These are phyloP conservation scores for Alaudala cheleensis DNA, from an alignment of 2,113 vertebrate genomes.

Conservation along the genomic window DNA sequence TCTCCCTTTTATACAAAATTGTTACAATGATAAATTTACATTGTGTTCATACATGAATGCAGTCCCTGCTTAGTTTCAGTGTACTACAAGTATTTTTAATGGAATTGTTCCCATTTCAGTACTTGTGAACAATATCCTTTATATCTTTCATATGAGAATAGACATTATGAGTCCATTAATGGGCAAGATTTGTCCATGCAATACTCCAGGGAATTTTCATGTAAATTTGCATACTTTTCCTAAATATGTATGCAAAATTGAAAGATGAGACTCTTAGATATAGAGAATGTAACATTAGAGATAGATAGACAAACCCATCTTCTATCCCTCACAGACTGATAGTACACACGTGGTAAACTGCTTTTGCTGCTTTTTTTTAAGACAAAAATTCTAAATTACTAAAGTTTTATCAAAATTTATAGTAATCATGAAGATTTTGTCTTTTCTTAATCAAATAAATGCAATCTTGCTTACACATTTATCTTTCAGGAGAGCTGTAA, in stretches of 20 bases:
- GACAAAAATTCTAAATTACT: background rate
- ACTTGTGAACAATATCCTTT: conserved; percentile 57
- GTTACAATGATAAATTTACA: conserved; percentile 46
- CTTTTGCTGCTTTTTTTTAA: background rate
- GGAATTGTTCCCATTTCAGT: conserved; percentile 46
- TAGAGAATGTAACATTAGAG: background rate
- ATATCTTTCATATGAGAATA: conserved; percentile 48
- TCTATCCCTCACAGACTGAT: background rate
- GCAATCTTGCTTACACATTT: background rate
- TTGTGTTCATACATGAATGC: conserved; percentile 56
- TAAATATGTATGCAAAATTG: conserved; percentile 35
- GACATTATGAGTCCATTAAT: conserved; percentile 62
- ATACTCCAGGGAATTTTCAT: conserved; percentile 57
- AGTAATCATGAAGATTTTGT: background rate
- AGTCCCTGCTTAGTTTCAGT: conserved; percentile 11
- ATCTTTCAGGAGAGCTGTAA: background rate
- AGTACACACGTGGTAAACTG: background rate
- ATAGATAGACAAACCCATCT: background rate
- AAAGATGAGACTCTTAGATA: conserved; percentile 34
- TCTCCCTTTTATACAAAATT: conserved; percentile 25
- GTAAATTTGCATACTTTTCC: conserved; percentile 54
- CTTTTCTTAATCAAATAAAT: background rate
- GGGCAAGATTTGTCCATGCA: conserved; percentile 54
- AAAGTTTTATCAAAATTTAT: background rate
- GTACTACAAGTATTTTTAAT: conserved; percentile 32